Percentiles rank a stretch among this genome's conserved stretches.
These are phyloP conservation scores for Halisarca cf. caerulea DNA, from an alignment of 37 sponge, comb jelly and placozoan genomes.

Conservation along the genomic window DNA sequence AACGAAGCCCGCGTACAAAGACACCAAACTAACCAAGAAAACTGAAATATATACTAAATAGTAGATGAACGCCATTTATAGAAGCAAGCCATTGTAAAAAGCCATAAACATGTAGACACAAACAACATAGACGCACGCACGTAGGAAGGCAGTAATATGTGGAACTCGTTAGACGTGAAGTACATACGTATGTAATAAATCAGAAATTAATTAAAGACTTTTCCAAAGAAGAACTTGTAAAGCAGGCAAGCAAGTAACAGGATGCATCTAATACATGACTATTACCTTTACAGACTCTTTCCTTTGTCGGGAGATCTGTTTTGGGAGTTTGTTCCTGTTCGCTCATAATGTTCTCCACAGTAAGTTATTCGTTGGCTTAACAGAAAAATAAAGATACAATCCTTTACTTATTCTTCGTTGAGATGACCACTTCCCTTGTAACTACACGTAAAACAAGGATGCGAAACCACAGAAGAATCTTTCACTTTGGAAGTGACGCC, in stretches of 20 bases:
- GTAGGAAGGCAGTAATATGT: too few relatives aligned
- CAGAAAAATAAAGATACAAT: background rate
- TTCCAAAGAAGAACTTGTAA: too few relatives aligned
- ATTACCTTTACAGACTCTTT: constrained; percentile 4
- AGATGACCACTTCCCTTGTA: constrained; percentile 8
- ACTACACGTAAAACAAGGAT: background rate
- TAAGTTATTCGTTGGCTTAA: background rate
- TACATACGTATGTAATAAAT: too few relatives aligned
- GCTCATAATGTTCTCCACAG: background rate
- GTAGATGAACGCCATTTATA: too few relatives aligned
- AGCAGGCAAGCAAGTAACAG: background rate
- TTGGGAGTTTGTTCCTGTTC: background rate
- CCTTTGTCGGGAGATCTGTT: background rate
- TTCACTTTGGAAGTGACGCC: background rate
- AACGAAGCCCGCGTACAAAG: too few relatives aligned
- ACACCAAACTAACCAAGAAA: too few relatives aligned
- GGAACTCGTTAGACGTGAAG: too few relatives aligned
- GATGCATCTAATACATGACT: background rate
- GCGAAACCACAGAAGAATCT: constrained; percentile 1
- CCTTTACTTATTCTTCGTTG: background rate
- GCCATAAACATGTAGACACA: too few relatives aligned
- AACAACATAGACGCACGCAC: too few relatives aligned
- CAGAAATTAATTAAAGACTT: too few relatives aligned
- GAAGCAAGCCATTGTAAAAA: too few relatives aligned
- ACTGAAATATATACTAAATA: too few relatives aligned